Base-by-base conservation (phyloP, 2,888 invertebrate genomes). In the Drosophila neonasuta region DNA sequence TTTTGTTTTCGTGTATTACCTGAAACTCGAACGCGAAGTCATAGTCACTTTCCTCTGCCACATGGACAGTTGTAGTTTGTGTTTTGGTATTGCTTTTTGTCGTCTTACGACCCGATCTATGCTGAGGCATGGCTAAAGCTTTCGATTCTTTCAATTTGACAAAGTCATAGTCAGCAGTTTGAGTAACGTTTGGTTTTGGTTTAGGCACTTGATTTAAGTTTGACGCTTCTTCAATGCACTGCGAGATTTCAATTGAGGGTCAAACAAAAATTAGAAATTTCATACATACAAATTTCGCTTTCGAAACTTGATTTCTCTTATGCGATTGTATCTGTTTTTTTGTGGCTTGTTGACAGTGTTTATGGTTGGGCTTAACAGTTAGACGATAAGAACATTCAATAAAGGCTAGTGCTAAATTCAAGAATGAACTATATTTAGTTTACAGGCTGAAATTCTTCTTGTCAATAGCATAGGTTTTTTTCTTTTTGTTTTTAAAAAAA, bases 11-110 rank as follows among this genome's bases (percentile, higher is more conserved):
- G 10, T 46, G 67, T 42, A 92, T 90, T 91, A 94, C 94, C 94
- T 93, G 92, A 91, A 93, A 93, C 91, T 94, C 94, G 90, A 92
- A 94, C 73, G 93, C 92, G 91, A 94, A 94, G 91, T 94, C 92
- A 91, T 94, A 94, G 86, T 94, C 93, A 90, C 93, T 92, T 78
- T 88, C 87, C 77, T 89, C 89, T 77, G 87, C 80, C 87, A 87
- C 88, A 65, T 80, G 71, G 74, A 73, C 78, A 87, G 71, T 74
- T 72, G 70, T 71, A 50, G 65, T 79, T 69, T 79, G 64, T 68
- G 71, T 69, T 69, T 55, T 68, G 56, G 45, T 61, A 63, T 72
- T 79, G 46, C 74, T 49, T 71, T 83, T 86, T 56, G 77, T 68
- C 86, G 86, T 60, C 70, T 87, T 87, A 61, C 86, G 86, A 81